Conservation (phyloP, 2,888 invertebrate genomes). For the Lysandra coridon region DNA sequence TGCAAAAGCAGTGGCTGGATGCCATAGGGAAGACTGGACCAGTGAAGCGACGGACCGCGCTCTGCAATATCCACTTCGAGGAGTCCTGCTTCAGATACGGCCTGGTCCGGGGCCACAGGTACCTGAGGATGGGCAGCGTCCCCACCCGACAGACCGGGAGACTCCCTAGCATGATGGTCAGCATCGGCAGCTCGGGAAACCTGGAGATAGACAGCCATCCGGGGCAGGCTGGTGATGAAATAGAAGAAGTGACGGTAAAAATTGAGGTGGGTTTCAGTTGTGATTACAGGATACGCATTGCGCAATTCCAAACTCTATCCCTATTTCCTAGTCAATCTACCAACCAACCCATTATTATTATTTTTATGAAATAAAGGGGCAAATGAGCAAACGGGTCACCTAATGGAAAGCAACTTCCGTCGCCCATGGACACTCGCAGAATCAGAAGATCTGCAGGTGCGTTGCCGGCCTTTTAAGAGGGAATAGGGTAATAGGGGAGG, state of each 20-base stretch:
- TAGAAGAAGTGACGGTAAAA: background rate
- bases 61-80: constrained; percentile 8
- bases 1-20: background rate
- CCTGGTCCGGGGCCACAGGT: background rate
- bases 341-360: too few species aligned
- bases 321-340: too few species aligned
- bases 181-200: background rate
- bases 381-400: too few species aligned
- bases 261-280: background rate
- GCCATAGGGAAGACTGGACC: background rate
- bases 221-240: background rate
- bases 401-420: too few species aligned
- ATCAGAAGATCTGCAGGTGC: too few species aligned
- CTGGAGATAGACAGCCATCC: background rate
- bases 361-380: too few species aligned
- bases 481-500: too few species aligned
- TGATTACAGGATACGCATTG: too few species aligned
- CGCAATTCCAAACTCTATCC: too few species aligned
- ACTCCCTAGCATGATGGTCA: background rate
- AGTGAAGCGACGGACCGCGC: background rate
- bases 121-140: background rate
- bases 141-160: background rate
- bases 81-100: background rate
- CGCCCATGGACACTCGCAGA: too few species aligned
- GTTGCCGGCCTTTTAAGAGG: too few species aligned